phyloP scores from a whole-genome alignment of 64 coral and sea anemone species.

The Astreopora myriophthalma region DNA sequence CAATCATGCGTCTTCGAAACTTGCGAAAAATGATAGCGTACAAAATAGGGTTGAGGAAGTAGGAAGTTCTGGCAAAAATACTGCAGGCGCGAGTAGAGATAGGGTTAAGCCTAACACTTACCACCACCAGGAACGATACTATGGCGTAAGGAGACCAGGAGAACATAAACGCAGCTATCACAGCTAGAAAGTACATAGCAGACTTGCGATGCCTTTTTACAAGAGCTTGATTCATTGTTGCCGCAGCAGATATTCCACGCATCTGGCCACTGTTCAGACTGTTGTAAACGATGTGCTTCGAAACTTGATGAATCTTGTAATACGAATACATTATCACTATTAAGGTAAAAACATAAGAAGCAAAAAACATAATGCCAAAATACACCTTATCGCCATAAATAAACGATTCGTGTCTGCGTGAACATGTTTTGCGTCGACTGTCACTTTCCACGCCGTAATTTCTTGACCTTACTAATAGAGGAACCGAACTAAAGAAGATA shows the following conservation, averaged over 20 bases:
- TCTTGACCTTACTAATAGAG: conserved; percentile 20
- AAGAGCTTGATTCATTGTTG: not conserved
- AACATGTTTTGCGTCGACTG: conserved; percentile 18
- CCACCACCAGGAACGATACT: not conserved
- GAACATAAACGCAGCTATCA: not conserved
- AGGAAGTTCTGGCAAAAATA: not conserved
- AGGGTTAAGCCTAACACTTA: not conserved
- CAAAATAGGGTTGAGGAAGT: conserved; percentile 6
- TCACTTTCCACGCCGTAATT: conserved; percentile 22
- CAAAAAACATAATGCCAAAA: conserved; percentile 29
- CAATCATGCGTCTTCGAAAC: not conserved
- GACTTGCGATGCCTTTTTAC: conserved; percentile 1
- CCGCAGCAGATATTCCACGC: not conserved
- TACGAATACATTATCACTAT: conserved; percentile 18
- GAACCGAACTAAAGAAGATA: not conserved
- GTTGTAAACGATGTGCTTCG: not conserved
- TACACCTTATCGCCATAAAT: not conserved
- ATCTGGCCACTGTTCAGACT: not conserved
- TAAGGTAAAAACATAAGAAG: not conserved
- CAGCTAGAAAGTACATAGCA: not conserved
- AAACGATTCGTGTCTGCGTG: not conserved
- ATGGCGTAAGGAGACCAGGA: conserved; percentile 17
- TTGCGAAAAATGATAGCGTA: not conserved
- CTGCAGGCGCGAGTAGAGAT: not conserved
- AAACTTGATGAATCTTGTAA: conserved; percentile 34